Evolutionary conservation across 92 coral and sea anemone genomes (phyloP), one percentile per base, ranked within the genome.

Genomic region (Porites rus): DNA sequence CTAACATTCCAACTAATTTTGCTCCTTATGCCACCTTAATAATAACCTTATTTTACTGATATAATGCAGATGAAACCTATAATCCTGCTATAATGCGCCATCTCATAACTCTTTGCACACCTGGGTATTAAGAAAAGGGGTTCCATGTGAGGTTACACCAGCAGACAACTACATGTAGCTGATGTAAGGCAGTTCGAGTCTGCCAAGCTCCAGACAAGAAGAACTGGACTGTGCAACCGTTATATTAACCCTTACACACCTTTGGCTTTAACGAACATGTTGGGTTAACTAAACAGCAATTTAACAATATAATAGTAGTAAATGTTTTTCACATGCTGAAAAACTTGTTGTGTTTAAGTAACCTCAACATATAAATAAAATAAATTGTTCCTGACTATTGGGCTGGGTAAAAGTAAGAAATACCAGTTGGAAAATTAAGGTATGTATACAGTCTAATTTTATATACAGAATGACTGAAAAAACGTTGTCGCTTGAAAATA

Each of bases 221-320:
- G 69, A 59, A 77, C 81, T 77, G 81, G 69, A 69, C 70, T 77
- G 81, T 77, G 81, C 70, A 25, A 77, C 69, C 38, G 70, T 77
- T 77, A 43, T 77, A 59, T 16, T 61, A 38, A 77, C 81, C 14
- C 81, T 62, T 13, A 60, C 81, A 77, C 81, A 77, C 58, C 38
- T 77, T 77, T 24, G 81, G 69, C 22, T 46, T 75, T 54, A 75
- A 58, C 1, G 65, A 1, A 22, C 67, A 53, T 53, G 65, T 43
- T 52, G 20, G 78, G n/a, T 52, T 20, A 4, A 51, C 46, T 38
- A 38, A 38, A 38, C 46, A 38, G 46, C 46, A 38, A 38, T 38
- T 38, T 38, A 38, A 38, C 6, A 38, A 38, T 38, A 38, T 31
- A 3, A 38, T 38, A 38, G 6, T 38, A 38, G 46, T 38, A 4